Conservation (phyloP, 1,140 invertebrate species). For the Cotesia typhae region DNA sequence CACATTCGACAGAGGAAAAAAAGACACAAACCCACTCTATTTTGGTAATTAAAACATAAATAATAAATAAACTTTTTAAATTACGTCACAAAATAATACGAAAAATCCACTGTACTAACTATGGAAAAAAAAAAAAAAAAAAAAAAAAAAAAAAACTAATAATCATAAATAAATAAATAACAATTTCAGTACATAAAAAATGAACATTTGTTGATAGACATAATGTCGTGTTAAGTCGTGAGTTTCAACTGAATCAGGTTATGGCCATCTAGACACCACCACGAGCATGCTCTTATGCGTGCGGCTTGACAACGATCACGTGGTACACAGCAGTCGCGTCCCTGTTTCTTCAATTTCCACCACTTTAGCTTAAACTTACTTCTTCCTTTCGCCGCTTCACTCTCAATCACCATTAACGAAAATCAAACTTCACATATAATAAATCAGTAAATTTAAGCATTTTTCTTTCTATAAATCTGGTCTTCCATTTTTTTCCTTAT, state of each 20-base stretch:
- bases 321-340: slow-evolving; percentile 31
- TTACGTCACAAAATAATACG: too few relatives aligned
- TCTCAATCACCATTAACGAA: too few relatives aligned
- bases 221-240: slow-evolving; percentile 8
- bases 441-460: too few relatives aligned
- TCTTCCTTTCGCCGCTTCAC: not conserved
- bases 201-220: slow-evolving; percentile 31
- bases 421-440: too few relatives aligned
- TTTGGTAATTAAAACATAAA: not conserved
- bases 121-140: not conserved
- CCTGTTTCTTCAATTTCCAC: slow-evolving; percentile 8
- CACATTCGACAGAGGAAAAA: not conserved
- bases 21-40: not conserved
- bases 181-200: too few relatives aligned
- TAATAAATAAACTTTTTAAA: not conserved
- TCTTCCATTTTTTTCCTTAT: too few relatives aligned
- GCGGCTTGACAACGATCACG: slow-evolving; percentile 38
- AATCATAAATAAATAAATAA: not conserved
- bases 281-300: slow-evolving; percentile 37
- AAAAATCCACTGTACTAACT: too few relatives aligned
- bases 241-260: slow-evolving; percentile 35
- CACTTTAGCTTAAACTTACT: not conserved
- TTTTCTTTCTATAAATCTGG: too few relatives aligned
- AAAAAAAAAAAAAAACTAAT: not conserved
- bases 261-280: slow-evolving; percentile 35